Evolutionary conservation across 2,797 vertebrate genomes (phyloP).

Genomic region (Odontamblyopus rebecca): DNA sequence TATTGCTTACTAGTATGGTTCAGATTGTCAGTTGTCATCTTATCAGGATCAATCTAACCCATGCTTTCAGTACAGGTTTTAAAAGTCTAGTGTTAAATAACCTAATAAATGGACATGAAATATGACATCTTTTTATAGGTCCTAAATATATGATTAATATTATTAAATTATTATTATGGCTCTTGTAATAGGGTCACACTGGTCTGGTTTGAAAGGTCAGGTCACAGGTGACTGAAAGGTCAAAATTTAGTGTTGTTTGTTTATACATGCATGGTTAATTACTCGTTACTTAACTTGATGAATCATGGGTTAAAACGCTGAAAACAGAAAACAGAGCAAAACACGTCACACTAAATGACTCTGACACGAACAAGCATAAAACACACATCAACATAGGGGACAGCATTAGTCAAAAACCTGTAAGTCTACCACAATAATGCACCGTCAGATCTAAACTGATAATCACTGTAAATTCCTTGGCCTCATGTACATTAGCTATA

Average conservation of each 20-base stretch:
- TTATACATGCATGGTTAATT: conserved; percentile 20
- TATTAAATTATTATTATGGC: not conserved
- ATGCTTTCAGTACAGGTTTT: not conserved
- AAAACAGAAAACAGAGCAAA: conserved; percentile 25
- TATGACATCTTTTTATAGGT: not conserved
- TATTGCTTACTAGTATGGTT: not conserved
- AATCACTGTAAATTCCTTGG: not conserved
- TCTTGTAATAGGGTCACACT: not conserved
- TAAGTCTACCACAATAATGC: not conserved
- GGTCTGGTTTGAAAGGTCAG: not conserved
- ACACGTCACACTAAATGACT: conserved; percentile 7
- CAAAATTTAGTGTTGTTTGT: conserved; percentile 12
- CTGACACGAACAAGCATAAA: not conserved
- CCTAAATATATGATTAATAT: not conserved
- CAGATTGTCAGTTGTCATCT: not conserved
- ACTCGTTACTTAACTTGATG: conserved; percentile 45
- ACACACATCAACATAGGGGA: not conserved
- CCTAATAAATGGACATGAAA: not conserved
- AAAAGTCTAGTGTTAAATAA: too few relatives aligned
- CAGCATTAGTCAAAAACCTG: not conserved
- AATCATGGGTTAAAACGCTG: conserved; percentile 45
- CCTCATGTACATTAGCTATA: not conserved
- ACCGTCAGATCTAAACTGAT: not conserved
- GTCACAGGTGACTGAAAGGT: not conserved
- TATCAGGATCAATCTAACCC: not conserved